Conservation (phyloP, 2,113 vertebrate species). For the Porphyrio hochstetteri region DNA sequence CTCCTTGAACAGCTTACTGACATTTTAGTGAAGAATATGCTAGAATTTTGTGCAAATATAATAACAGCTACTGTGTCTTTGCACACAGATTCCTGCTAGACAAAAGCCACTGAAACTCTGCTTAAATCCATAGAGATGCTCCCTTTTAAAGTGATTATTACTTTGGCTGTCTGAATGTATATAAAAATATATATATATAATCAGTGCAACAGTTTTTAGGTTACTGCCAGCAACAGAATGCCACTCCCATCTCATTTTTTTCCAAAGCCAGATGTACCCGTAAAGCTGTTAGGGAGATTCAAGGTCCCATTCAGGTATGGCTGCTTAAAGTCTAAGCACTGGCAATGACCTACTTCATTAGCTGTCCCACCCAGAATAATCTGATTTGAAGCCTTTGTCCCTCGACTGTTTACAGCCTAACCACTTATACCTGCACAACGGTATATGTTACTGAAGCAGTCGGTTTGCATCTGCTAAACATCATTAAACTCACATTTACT, state of each 20-base stretch:
- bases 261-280: neutral
- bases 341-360: neutral
- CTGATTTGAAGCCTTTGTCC: neutral
- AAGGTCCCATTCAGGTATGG: fast-evolving
- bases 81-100: neutral
- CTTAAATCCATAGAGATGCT: neutral
- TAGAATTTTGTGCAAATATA: neutral
- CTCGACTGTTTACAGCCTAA: neutral
- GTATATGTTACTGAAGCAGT: neutral
- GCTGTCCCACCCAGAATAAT: neutral
- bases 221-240: neutral
- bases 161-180: fast-evolving
- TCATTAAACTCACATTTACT: fast-evolving
- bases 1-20: neutral
- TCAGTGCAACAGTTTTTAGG: neutral
- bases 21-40: neutral
- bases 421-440: fast-evolving
- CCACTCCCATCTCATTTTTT: neutral
- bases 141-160: neutral
- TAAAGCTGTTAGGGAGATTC: fast-evolving
- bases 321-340: neutral
- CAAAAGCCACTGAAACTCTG: neutral
- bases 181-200: too few species aligned
- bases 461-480: fast-evolving
- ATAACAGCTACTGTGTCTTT: neutral